Conservation (phyloP, 2,113 vertebrate genomes). For the Oryzias curvinotus region DNA sequence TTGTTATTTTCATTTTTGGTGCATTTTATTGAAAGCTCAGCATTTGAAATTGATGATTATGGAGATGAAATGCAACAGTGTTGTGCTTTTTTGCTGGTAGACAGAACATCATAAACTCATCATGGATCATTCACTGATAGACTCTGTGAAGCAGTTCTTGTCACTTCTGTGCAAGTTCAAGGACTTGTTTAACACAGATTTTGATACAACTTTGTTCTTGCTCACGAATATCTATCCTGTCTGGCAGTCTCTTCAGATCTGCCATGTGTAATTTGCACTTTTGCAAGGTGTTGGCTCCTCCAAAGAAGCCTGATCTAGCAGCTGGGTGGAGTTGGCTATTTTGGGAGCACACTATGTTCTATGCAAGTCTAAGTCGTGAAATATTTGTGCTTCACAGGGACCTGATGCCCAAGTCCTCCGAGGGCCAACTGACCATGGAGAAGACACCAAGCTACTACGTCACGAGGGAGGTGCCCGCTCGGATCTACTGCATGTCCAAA, state of each 20-base stretch:
- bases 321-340: background rate
- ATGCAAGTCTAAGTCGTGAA: slow-evolving; percentile 17
- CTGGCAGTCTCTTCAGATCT: slow-evolving; percentile 32
- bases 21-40: slow-evolving; percentile 37
- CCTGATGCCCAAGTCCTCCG: slow-evolving; percentile 89
- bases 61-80: slow-evolving; percentile 24
- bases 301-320: background rate
- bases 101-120: slow-evolving; percentile 35
- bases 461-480: slow-evolving; percentile 87
- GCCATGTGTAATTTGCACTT: background rate
- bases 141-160: slow-evolving; percentile 1
- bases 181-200: slow-evolving; percentile 9
- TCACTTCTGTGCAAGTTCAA: slow-evolving; percentile 19
- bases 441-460: slow-evolving; percentile 95
- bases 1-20: slow-evolving; percentile 45
- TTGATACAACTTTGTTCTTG: slow-evolving; percentile 21
- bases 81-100: slow-evolving; percentile 50
- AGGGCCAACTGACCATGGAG: slow-evolving; percentile 95
- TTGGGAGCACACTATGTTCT: background rate
- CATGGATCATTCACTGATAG: slow-evolving; percentile 26
- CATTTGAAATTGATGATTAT: slow-evolving; percentile 34
- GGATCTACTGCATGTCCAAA: slow-evolving; percentile 89
- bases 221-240: slow-evolving; percentile 19
- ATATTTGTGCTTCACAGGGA: slow-evolving; percentile 72
- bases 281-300: background rate